These are phyloP conservation scores for Hypomesus transpacificus DNA, from an alignment of 2,113 vertebrate species.

Conservation along the genomic window DNA sequence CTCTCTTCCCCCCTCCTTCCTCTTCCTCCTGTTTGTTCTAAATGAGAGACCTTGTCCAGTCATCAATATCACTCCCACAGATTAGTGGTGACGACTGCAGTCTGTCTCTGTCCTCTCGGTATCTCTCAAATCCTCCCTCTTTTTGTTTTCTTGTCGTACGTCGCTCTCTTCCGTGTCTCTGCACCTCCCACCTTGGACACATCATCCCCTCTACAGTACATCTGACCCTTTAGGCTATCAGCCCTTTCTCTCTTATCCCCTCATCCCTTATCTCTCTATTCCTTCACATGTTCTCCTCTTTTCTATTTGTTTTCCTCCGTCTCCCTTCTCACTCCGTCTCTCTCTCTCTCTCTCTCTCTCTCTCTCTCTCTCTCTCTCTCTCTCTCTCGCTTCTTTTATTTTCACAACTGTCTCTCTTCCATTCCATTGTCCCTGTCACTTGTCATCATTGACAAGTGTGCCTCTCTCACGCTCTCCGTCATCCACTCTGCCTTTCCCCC, in stretches of 20 bases:
- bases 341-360: background rate
- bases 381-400: background rate
- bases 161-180: background rate
- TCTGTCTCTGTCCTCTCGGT: background rate
- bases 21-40: background rate
- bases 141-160: background rate
- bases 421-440: too few species aligned
- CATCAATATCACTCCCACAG: background rate
- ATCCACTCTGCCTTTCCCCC: background rate
- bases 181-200: background rate
- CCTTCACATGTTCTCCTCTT: background rate
- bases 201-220: background rate
- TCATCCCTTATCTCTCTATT: background rate
- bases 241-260: background rate
- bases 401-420: too few species aligned
- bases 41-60: background rate
- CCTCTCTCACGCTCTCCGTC: too few species aligned
- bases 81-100: background rate
- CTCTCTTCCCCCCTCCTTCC: background rate
- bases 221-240: background rate
- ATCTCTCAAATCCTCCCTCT: background rate
- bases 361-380: background rate
- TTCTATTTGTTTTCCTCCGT: background rate
- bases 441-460: too few species aligned
- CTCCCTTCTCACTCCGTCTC: background rate